phyloP scores from a whole-genome alignment of 64 coral and sea anemone species.

The Porites australiensis region DNA sequence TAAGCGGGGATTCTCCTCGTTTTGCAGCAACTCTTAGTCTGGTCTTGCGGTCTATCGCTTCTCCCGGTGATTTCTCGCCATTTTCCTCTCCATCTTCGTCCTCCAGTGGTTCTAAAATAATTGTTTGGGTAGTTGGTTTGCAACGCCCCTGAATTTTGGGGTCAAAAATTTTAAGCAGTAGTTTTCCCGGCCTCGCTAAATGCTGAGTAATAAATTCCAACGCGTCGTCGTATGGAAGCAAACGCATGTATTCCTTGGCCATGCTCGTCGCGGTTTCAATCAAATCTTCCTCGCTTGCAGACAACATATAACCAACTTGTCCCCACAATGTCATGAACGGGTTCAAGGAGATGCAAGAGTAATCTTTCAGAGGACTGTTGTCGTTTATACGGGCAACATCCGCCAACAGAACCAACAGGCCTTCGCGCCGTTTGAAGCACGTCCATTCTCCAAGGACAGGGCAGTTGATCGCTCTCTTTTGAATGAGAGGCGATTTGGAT shows the following conservation, averaged over 20 bases:
- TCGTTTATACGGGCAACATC: background rate
- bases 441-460: slow-evolving; percentile 22
- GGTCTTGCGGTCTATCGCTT: background rate
- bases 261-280: background rate
- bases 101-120: background rate
- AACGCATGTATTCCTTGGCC: background rate
- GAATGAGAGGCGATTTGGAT: background rate
- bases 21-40: background rate
- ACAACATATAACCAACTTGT: slow-evolving; percentile 2
- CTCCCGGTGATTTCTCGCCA: background rate
- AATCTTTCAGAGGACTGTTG: slow-evolving; percentile 8
- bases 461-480: background rate
- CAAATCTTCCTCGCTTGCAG: slow-evolving; percentile 6
- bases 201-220: background rate
- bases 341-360: slow-evolving; percentile 3
- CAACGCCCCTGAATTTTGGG: background rate
- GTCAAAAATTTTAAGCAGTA: background rate
- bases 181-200: background rate
- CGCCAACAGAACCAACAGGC: slow-evolving; percentile 11
- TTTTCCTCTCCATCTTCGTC: background rate
- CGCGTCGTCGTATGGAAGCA: slow-evolving; percentile 9
- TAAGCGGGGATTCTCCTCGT: background rate
- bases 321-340: slow-evolving; percentile 14
- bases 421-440: slow-evolving; percentile 17
- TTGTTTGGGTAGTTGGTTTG: background rate